Conservation (phyloP, 2,113 vertebrate species). For the human (Homo sapiens) region GRCh38 chr7:142186001-142186500, state of each 20-base stretch:
- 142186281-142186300: background rate
- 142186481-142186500: background rate
- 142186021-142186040: conserved; percentile 84
- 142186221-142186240: background rate
- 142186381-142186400: background rate
- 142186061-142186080: conserved; percentile 83
- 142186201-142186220: background rate
- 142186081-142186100: background rate
- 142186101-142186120: conserved; percentile 95
- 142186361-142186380: background rate
- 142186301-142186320: background rate
- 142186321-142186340: background rate
- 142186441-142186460: background rate
- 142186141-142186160: background rate
- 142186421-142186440: background rate
- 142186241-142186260: background rate
- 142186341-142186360: background rate
- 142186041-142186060: conserved; percentile 93
- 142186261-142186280: background rate
- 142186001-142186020: conserved; percentile 93
- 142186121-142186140: conserved; percentile 86
- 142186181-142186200: background rate
- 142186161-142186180: background rate
- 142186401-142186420: background rate
- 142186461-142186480: background rate